Percentiles rank a stretch among this genome's conserved stretches.
These are phyloP conservation scores for Morone chrysops DNA, from an alignment of 2,113 vertebrate species.

Conservation along the genomic window DNA sequence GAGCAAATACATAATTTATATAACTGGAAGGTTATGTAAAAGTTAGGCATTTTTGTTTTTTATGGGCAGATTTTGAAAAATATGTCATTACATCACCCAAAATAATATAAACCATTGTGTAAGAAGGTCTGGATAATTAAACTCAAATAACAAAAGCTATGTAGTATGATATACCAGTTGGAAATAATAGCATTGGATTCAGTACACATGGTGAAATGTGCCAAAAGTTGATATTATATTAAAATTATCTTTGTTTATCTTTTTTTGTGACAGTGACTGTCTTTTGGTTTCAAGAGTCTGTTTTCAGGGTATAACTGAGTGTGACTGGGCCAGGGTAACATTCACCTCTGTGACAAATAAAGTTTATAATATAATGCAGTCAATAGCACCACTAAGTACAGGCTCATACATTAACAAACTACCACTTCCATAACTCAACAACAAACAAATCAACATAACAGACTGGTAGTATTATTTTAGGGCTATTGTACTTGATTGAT, in stretches of 20 bases:
- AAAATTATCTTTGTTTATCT: background rate
- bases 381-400: background rate
- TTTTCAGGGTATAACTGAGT: background rate
- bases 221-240: background rate
- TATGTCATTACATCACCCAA: background rate
- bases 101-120: background rate
- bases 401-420: background rate
- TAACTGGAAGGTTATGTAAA: no score
- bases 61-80: no score
- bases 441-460: background rate
- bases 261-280: background rate
- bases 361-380: background rate
- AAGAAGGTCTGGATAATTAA: background rate
- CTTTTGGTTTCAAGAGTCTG: background rate
- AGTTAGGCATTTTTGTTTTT: no score
- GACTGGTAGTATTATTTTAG: background rate
- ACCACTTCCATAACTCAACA: background rate
- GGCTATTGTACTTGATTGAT: background rate
- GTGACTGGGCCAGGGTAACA: background rate
- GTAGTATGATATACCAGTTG: background rate
- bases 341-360: background rate
- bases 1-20: background rate
- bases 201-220: background rate
- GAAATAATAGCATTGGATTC: background rate
- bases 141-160: background rate